phyloP scores from a whole-genome alignment of 2,797 vertebrate species.

The Danio albolineatus region DNA sequence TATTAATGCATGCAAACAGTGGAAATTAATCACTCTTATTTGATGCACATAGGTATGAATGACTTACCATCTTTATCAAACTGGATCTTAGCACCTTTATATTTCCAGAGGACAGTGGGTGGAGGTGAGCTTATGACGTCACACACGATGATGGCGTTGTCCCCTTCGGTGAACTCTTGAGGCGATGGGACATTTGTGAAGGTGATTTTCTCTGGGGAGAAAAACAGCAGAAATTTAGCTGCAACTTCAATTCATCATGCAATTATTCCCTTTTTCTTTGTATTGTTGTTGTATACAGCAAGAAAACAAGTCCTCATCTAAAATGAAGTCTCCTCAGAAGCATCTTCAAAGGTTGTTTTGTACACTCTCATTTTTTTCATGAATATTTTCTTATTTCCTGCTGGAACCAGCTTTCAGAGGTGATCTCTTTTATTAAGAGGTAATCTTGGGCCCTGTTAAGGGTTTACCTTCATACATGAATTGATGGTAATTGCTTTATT shows the following conservation, averaged over 20 bases:
- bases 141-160: slow-evolving; percentile 90
- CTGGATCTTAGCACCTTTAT: slow-evolving; percentile 89
- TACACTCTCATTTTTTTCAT: no score
- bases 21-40: neutral
- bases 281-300: neutral
- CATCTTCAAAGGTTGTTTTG: neutral
- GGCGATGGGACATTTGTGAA: slow-evolving; percentile 94
- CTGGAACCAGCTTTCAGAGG: no score
- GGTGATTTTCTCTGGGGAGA: slow-evolving; percentile 91
- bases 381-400: no score
- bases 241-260: neutral
- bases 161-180: slow-evolving; percentile 95
- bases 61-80: slow-evolving; percentile 94
- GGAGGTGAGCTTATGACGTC: slow-evolving; percentile 92
- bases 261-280: slow-evolving; percentile 9
- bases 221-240: slow-evolving; percentile 17
- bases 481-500: no score
- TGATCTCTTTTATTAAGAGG: no score
- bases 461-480: no score
- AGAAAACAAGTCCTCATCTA: neutral
- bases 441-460: no score
- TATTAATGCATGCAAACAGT: slow-evolving; percentile 4
- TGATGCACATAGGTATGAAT: slow-evolving; percentile 25
- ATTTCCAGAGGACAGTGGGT: slow-evolving; percentile 95
- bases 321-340: neutral